Evolutionary conservation across 2,113 vertebrate species (phyloP), one percentile per base, ranked within the genome.

Genomic region (Carlito syrichta): DNA sequence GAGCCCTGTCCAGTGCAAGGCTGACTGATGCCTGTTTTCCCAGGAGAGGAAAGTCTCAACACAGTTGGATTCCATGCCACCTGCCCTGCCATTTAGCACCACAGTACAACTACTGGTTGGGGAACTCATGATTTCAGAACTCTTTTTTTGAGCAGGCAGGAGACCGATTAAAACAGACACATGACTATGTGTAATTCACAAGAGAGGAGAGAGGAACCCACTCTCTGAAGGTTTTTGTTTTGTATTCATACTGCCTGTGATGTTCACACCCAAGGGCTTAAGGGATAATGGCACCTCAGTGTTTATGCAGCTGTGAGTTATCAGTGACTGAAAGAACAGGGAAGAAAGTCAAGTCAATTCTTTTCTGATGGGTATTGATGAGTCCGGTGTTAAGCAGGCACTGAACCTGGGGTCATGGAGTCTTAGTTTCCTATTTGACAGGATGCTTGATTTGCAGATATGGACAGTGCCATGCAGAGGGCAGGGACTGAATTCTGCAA

Each of bases 311-410:
- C 79, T 71, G 13, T 35, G 82, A 58, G 92, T 89, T 76, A 93
- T 74, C 48, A 91, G 56, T 45, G 32, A 27, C 38, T 56, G 52
- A 38, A 82, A 91, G 68, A 95, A 48, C 8, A 69, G 54, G 66
- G 68, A 78, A 93, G 30, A 82, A 93, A 95, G 50, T 83, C 25
- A 84, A 89, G 83, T 60, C 74, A 91, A 2, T 76, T 78, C 84
- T 79, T 90, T 83, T 84, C 9, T 52, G 45, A 85, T 78, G 96
- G 52, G 74, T 69, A 97, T 68, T 96, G 86, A 84, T 79, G 79
- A 90, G 84, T 12, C 12, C 23, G 27, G 38, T 60, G 8, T 40
- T 48, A 38, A 66, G 69, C 40, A 63, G 52, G 5, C 45, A 58
- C 30, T 40, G 32, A 40, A 48, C 5, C 30, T 69, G 1, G 1